Evolutionary conservation across 2,797 vertebrate genomes (phyloP).

Genomic region (Poeciliopsis paucimaculata): DNA sequence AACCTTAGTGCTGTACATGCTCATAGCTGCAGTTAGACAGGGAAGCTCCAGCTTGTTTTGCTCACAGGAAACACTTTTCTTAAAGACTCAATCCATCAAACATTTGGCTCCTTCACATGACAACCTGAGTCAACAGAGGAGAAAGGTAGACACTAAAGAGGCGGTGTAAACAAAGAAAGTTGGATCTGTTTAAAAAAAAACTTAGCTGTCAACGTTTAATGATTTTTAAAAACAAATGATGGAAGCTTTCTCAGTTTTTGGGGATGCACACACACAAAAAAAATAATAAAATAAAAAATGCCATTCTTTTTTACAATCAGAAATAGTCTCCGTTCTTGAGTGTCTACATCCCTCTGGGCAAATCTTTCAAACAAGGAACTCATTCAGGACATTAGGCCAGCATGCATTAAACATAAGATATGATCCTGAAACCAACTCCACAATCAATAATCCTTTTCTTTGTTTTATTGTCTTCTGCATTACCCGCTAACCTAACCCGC

Average conservation of each 20-base stretch:
- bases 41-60: conserved; percentile 27
- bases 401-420: conserved; percentile 39
- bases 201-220: conserved; percentile 26
- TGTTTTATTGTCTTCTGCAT: conserved; percentile 24
- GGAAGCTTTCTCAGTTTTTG: conserved; percentile 21
- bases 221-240: conserved; percentile 8
- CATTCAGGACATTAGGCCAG: conserved; percentile 35
- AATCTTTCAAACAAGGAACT: conserved; percentile 42
- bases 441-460: conserved; percentile 55
- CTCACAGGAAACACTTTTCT: conserved; percentile 46
- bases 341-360: conserved; percentile 24
- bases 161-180: conserved; percentile 28
- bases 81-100: conserved; percentile 40
- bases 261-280: conserved; percentile 44
- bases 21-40: conserved; percentile 32
- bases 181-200: conserved; percentile 30
- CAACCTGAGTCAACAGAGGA: conserved; percentile 69
- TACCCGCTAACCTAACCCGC: neutral
- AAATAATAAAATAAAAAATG: conserved; percentile 27
- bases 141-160: conserved; percentile 44
- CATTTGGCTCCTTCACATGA: conserved; percentile 49
- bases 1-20: conserved; percentile 50
- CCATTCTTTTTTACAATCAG: conserved; percentile 22
- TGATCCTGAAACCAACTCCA: conserved; percentile 37
- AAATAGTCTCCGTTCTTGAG: conserved; percentile 36